phyloP scores from a whole-genome alignment of 2,888 invertebrate species.

The Apodemia hepburni region DNA sequence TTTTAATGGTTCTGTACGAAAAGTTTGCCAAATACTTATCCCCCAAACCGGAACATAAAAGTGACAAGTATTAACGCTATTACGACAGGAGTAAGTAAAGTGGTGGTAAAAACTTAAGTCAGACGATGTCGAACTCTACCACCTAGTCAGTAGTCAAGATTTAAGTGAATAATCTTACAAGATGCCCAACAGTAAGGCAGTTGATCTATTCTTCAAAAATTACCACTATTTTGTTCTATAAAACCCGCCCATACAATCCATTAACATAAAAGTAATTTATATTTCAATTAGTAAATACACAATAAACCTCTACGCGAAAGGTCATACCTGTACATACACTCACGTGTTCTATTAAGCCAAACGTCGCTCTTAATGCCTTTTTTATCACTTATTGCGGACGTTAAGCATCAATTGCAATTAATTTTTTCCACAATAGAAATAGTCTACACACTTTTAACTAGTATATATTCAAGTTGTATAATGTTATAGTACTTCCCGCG shows the following conservation, averaged over 20 bases:
- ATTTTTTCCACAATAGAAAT: neutral
- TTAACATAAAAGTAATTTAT: neutral
- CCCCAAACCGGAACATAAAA: no score
- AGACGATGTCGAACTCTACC: no score
- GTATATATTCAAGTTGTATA: neutral
- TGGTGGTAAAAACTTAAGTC: no score
- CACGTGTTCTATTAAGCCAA: conserved; percentile 1
- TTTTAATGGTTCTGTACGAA: no score
- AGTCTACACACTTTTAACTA: conserved; percentile 5
- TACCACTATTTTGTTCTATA: no score
- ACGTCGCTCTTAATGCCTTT: neutral
- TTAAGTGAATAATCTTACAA: no score
- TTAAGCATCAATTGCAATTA: neutral
- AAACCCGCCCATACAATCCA: neutral
- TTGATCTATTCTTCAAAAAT: no score
- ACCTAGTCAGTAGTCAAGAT: no score
- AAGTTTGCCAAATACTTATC: no score
- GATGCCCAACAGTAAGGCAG: no score
- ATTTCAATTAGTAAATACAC: neutral
- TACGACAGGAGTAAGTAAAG: no score
- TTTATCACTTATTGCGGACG: conserved; percentile 9
- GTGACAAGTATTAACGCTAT: no score
- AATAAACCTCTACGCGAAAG: neutral
- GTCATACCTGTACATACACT: neutral
- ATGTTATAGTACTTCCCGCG: neutral